Evolutionary conservation across 2,113 vertebrate genomes (phyloP), one percentile per base, ranked within the genome.

Genomic region (Scartelaos histophorus): DNA sequence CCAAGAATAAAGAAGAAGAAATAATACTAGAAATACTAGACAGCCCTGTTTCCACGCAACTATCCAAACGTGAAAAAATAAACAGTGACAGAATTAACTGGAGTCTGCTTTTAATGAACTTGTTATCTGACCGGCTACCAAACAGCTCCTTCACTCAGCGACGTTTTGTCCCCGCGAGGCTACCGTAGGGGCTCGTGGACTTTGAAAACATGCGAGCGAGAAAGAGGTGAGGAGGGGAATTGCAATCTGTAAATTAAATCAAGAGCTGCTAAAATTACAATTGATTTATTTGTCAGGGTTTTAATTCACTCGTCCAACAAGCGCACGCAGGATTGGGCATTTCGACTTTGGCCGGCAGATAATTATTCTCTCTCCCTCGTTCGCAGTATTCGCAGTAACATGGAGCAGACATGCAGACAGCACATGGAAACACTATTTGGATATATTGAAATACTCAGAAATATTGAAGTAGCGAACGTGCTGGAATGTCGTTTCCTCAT

Each of bases 201-300:
- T 25, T 34, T 17, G 13, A 29, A 17, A 16, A 61, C 24, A 34
- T 29, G 24, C 9, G 58, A 17, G 13, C 34, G 12, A 61, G 25
- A 34, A 17, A 5, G 25, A 61, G 57, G 58, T 17, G 58, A 34
- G 58, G 58, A 61, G 58, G 16, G 25, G 58, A 61, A 61, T 34
- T 17, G 58, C 58, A 61, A 61, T 61, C 58, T 29, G 58, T 61
- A 24, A 61, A 61, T 61, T 61, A 61, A 60, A 61, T 61, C 58
- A 61, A 60, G 24, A 29, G 25, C 24, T 17, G 58, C 58, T 34
- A 17, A 60, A 61, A 61, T 61, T 29, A 9, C 58, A 61, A 61
- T 61, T 61, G 58, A 61, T 61, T 34, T 61, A 61, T 61, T 61
- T 61, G 25, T 61, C 58, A 61, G 25, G 24, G 58, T 34, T 34